Evolutionary conservation across 2,888 invertebrate species (phyloP).

Genomic region (Ophonus ardosiacus): DNA sequence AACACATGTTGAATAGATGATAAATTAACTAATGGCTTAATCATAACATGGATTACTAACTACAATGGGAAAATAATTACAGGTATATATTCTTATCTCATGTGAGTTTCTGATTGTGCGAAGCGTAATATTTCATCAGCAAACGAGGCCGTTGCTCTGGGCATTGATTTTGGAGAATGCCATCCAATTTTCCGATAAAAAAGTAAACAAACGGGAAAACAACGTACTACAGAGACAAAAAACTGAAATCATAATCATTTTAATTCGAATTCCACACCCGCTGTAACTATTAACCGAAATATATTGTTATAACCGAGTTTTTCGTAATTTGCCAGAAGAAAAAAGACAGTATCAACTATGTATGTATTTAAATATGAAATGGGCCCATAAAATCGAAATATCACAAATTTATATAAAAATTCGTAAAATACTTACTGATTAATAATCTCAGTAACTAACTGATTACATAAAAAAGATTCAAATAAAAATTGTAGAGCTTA

Average conservation of each 20-base stretch:
- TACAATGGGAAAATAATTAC: slow-evolving; percentile 33
- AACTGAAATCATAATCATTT: neutral
- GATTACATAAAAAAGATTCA: too few relatives aligned
- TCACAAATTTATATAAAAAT: too few relatives aligned
- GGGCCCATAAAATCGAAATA: too few relatives aligned
- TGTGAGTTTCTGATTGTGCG: slow-evolving; percentile 3
- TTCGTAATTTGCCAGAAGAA: too few relatives aligned
- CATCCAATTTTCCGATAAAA: neutral
- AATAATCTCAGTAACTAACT: too few relatives aligned
- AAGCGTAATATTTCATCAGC: slow-evolving; percentile 13
- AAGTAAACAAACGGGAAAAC: neutral
- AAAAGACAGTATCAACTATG: too few relatives aligned
- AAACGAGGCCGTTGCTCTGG: neutral
- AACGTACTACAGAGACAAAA: neutral
- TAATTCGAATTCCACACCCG: neutral
- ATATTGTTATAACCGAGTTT: too few relatives aligned
- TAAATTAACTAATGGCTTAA: slow-evolving; percentile 48
- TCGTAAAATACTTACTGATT: too few relatives aligned
- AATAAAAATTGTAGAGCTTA: too few relatives aligned
- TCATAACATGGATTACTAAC: slow-evolving; percentile 9
- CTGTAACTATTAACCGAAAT: too few relatives aligned
- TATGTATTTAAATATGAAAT: too few relatives aligned
- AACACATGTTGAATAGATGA: slow-evolving; percentile 16
- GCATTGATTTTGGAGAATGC: neutral
- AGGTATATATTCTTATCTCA: slow-evolving; percentile 34